Evolutionary conservation across 2,113 vertebrate genomes (phyloP), one percentile per base, ranked within the genome.

Genomic region (Cryptotis parvus): DNA sequence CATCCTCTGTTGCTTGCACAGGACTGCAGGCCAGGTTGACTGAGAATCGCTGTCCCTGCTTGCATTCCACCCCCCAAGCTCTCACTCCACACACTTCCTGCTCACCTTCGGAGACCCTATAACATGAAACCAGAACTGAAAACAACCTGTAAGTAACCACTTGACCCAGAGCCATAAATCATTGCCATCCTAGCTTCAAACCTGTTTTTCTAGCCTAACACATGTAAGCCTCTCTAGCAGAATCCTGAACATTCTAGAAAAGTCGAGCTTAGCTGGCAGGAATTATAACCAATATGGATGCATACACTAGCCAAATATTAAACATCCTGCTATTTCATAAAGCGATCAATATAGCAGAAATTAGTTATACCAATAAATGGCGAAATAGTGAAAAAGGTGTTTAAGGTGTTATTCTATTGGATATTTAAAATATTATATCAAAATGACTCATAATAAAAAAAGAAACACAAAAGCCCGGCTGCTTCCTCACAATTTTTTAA

Each of bases 371-470:
- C 43, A 3, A 58, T 2, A 82, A 12, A 33, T 80, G 3, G 12
- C 84, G 4, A 33, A 84, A 35, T 72, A 83, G 20, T 69, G 24
- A 37, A 82, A 79, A 86, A 79, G 87, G 91, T 69, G 41, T 43
- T 72, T 63, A 6, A 74, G 39, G 11, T 27, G 26, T 72, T 78
- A 5, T 37, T 88, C 16, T 90, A 52, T 70, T 29, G 35, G 6
- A 49, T 52, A n/a, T n/a, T n/a, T n/a, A n/a, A n/a, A n/a, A n/a
- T n/a, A n/a, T n/a, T n/a, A n/a, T n/a, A n/a, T n/a, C n/a, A 9
- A 84, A 16, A 65, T 81, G 91, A 81, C 79, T 63, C 43, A 84
- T 87, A 88, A 11, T 41, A 85, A 80, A 90, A 78, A 72, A 41
- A 31, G 87, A 93, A 85, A 22, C 14, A 75, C 77, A 35, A 83